These are phyloP conservation scores for Leptonema lineaticorne DNA, from an alignment of 1,140 invertebrate genomes.

Conservation along the genomic window DNA sequence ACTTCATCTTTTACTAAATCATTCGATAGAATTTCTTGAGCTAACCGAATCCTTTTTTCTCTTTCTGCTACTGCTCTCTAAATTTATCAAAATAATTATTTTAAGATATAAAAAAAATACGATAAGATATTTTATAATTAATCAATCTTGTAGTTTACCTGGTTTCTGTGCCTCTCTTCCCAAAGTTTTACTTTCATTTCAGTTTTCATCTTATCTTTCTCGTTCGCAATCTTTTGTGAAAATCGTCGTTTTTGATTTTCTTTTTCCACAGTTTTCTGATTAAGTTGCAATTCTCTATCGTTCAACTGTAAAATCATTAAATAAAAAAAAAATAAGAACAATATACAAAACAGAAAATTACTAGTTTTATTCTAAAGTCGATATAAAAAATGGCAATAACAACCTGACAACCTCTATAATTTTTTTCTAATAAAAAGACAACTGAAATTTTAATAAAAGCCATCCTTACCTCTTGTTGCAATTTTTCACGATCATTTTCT, in stretches of 20 bases:
- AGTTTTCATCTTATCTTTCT: constrained; percentile 67
- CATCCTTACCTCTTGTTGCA: constrained; percentile 34
- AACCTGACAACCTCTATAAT: no score
- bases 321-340: not conserved
- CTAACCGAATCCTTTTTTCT: constrained; percentile 55
- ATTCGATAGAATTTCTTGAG: constrained; percentile 50
- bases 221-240: constrained; percentile 67
- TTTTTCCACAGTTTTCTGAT: constrained; percentile 71
- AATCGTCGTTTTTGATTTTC: constrained; percentile 74
- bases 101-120: not conserved
- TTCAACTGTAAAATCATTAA: constrained; percentile 50
- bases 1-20: constrained; percentile 33
- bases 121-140: not conserved
- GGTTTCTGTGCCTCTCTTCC: constrained; percentile 65
- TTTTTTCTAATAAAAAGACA: not conserved
- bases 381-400: no score
- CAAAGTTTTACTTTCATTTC: constrained; percentile 67
- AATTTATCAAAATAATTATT: constrained; percentile 28
- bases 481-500: constrained; percentile 33
- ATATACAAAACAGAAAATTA: not conserved
- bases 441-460: not conserved
- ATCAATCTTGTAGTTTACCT: no score
- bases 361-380: not conserved
- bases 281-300: constrained; percentile 69
- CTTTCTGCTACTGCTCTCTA: constrained; percentile 58